Base-by-base conservation (phyloP, 2,888 invertebrate species). In the Ochropleura plecta region DNA sequence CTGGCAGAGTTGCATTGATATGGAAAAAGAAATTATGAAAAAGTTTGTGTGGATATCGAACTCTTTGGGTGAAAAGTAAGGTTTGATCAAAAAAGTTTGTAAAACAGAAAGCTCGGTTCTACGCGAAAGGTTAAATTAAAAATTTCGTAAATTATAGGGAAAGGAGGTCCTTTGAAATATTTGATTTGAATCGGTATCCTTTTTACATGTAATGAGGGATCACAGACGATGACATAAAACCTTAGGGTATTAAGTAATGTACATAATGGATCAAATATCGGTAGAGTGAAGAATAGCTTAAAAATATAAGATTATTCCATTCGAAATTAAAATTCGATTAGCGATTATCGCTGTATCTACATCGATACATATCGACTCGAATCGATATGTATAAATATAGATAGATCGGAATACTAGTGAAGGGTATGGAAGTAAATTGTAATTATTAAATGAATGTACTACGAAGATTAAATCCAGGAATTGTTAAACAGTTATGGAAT, bases 401-500 rank as follows among this genome's bases (percentile, higher is more conserved):
- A 80, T 70, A 69, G 69, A 60, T 79, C 72, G 82, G 64, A 74
- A 72, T 66, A 78, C 81, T 86, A 81, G 76, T 73, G 72, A 80
- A 53, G 79, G 73, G 73, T 75, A 69, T 62, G 76, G 68, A 77
- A 80, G 66, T 78, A 82, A 81, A 82, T 79, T 71, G 72, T 82
- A 83, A 79, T 79, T 79, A 78, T 72, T 76, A 83, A 85, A 87
- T 75, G 66, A 86, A 71, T 69, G 74, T 78, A 82, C 74, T 81
- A 77, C 67, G 85, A 84, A 86, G 76, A 86, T 82, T 85, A 88
- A 90, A 87, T 84, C 88, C 90, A 91, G 95, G 95, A 95, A 95
- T 95, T 95, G 95, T 92, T 92, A 86, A 89, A 84, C 89, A 90
- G 92, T 91, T 87, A 88, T 91, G 95, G 95, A 95, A 96, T 95